Evolutionary conservation across 53 echinoderm and acorn worm genomes (phyloP), one percentile per base, ranked within the genome.

Genomic region (Actinopyga echinites): DNA sequence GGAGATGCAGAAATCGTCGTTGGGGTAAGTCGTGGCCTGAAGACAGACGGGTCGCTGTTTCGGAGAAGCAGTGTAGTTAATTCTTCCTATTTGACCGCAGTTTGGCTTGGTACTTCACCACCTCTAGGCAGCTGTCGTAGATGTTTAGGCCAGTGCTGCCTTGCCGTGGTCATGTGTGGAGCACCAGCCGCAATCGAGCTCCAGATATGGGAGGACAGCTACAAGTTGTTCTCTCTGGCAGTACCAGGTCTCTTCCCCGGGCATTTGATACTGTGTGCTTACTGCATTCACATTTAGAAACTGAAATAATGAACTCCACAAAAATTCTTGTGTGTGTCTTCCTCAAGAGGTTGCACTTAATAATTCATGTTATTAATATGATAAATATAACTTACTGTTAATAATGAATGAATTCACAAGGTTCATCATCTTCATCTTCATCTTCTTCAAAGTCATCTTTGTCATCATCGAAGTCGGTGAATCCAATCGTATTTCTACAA

Each of bases 401-500:
- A 59, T 59, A 59, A 59, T 59, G 8, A 59, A 59, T 59, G 59
- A 59, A 4, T 59, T 59, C 59, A 59, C 3, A 26, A 23, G 59
- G 59, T 59, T 59, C 67, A 30, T 66, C 6, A 31, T 66, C 67
- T 31, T 66, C 6, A 31, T 66, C 67, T 31, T 66, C 67, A 66
- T 66, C 6, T 20, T 66, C 67, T 31, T 66, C 67, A 4, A 31
- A 30, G 6, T 66, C 31, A 34, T 66, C 67, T 0, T 66, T 25
- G 3, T 25, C 30, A 66, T 66, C 67, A 9, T 66, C 30, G 30
- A 66, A 31, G 33, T 34, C 30, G 31, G 35, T 28, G 8, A 66
- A 66, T 25, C 67, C 67, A 66, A 66, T 66, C 1, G 67, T 32
- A 66, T 66, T 30, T 66, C 59, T 58, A 25, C 59, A 58, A 23